Base-by-base conservation (phyloP, 2,888 invertebrate genomes). In the Pristionchus japonicus region DNA sequence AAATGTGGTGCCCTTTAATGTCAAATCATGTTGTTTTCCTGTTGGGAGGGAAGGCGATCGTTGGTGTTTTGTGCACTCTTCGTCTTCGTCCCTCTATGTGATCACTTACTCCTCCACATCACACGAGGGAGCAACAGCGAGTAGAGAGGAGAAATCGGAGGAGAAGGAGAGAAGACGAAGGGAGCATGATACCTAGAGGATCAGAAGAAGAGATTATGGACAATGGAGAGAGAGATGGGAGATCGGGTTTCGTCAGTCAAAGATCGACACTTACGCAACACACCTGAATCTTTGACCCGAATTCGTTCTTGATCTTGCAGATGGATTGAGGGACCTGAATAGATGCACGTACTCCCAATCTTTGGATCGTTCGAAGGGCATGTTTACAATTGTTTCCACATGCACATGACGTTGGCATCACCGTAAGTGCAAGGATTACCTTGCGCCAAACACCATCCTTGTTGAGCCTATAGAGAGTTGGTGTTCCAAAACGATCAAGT, bases 1-100 rank as follows among this genome's bases (percentile, higher is more conserved):
- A 67, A 67, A 67, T 27, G 31, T 34, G 64, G 37, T 70, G 70
- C 17, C 34, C 70, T 70, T 37, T 23, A 34, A 20, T 17, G 70
- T 9, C 70, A 70, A 70, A 70, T 70, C 34, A 37, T 37, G 70
- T 70, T 70, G 40, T 70, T 70, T 70, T 70, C 70, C 31, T 15
- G 34, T 34, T 15, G 34, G 17, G 37, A 6, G 20, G 70, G 6
- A 11, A 20, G 57, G 37, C 17, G 70, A 70, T 70, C 70, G 70
- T 70, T 70, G 70, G 20, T 40, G 70, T 40, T 40, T 77, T 77
- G 77, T 77, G 40, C 77, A 43, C 40, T 40, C n/a, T 70, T 31
- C 3, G 2, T n/a, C 43, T 37, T 17, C 67, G 6, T 23, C n/a
- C 34, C 37, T 17, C 9, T 2, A 34, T 9, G 37, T 43, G 77